phyloP scores from a whole-genome alignment of 2,797 vertebrate genomes.

The Phoeniculus purpureus region DNA sequence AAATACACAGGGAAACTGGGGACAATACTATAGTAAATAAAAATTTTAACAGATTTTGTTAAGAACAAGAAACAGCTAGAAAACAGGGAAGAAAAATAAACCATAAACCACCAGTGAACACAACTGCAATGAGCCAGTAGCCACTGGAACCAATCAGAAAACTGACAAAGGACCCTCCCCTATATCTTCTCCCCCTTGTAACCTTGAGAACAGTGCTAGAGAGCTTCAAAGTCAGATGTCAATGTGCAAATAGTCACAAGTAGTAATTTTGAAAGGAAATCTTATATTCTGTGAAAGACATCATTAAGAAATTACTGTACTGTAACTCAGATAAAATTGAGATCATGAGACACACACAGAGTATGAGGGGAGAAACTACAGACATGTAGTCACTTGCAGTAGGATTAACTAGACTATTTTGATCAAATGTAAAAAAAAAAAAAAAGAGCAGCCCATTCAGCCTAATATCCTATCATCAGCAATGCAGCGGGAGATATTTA shows the following conservation, averaged over 20 bases:
- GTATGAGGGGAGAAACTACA: background rate
- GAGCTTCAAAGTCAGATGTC: background rate
- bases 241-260: background rate
- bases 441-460: background rate
- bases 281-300: background rate
- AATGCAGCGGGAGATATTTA: background rate
- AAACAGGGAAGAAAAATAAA: too few species aligned
- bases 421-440: too few species aligned
- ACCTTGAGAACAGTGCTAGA: background rate
- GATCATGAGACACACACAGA: background rate
- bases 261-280: background rate
- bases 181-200: too few species aligned
- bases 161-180: too few species aligned
- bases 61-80: too few species aligned
- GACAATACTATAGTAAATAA: too few species aligned
- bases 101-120: too few species aligned
- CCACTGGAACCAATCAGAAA: too few species aligned
- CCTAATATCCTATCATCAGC: rapidly evolving
- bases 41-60: too few species aligned
- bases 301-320: background rate
- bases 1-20: too few species aligned
- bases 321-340: background rate
- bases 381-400: background rate
- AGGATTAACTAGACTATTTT: background rate
- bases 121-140: too few species aligned